Evolutionary conservation across 1,140 invertebrate genomes (phyloP), one percentile per base, ranked within the genome.

Genomic region (Brachionus sp.): DNA sequence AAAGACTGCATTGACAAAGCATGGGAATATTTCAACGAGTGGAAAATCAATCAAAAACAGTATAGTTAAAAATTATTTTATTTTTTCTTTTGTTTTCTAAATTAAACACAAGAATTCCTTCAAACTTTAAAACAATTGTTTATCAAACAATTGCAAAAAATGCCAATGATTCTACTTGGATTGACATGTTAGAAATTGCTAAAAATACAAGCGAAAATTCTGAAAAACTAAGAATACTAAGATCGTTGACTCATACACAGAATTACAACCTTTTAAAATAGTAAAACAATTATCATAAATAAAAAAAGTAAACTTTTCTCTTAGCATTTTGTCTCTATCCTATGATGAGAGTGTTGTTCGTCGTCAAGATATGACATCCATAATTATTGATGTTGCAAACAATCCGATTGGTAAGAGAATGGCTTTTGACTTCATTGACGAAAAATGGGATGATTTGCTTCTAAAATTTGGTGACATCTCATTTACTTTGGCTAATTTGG

Each of bases 371-470:
- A 39, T 39, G 35, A 80, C 77, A 35, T 33, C 77, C 10, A 39
- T 80, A 42, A 80, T 80, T 19, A 35, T 19, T n/a, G 46, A 57
- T 62, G 39, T 80, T 16, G 19, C 77, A 23, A 80, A 23, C 13
- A 80, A 80, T 62, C 19, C 19, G 5, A 66, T 80, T 12, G 77
- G 77, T 29, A 16, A 50, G 10, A 25, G 53, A 5, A 13, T 80
- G n/a, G 77, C 77, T n/a, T 80, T 62, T 80, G 46, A 80, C 37
- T 62, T 42, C 25, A 42, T 80, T 16, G 77, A 80, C 5, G 35
- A 80, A 33, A 80, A 80, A 33, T 80, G 77, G 77, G 50, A 80
- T 80, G 77, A 80, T 80, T 44, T 80, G 12, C 35, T 80, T 16
- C 4, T 13, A n/a, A 80, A 44, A 37, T 80, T 42, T 66, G 77